Evolutionary conservation across 2,888 invertebrate genomes (phyloP), one percentile per base, ranked within the genome.

Genomic region (Dione vanillae): DNA sequence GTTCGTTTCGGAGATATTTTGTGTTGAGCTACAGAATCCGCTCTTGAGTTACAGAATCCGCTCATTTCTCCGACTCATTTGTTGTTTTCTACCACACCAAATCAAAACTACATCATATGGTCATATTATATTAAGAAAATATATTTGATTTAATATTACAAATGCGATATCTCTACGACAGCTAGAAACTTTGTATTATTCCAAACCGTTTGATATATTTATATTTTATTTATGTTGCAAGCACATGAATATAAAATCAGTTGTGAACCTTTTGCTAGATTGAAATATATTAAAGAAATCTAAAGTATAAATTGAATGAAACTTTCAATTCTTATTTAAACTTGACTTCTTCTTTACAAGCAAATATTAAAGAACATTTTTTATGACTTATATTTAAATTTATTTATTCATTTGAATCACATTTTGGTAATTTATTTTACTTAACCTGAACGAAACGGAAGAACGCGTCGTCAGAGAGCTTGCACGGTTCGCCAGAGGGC

Each of bases 241-340:
- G 59, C 58, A 56, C 67, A 67, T 51, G 71, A 65, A 67, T 65
- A 71, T 65, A 58, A 71, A 67, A 67, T 71, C 67, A 67, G 56
- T 66, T 54, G 70, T 59, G 43, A 47, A 62, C 49, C 52, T 71
- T 71, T 56, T 64, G 27, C 20, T 40, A 37, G 8, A 45, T 62
- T 67, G 51, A 67, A 67, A 67, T 49, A 51, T 67, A 41, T 49
- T 62, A 43, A 43, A 58, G 35, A 41, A 70, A 61, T n/a, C 37
- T 51, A 12, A 51, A 37, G 1, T 16, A 37, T 9, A 56, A 37
- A 16, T n/a, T n/a, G n/a, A n/a, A 16, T 27, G 20, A 12, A 20
- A 14, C 19, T 12, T 40, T 37, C 35, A 27, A 54, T 37, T 37
- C 11, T 54, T 54, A 37, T 37, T 37, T 9, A 54, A 27, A 16